phyloP scores from a whole-genome alignment of 2,797 vertebrate genomes.

The Rhincodon typus region DNA sequence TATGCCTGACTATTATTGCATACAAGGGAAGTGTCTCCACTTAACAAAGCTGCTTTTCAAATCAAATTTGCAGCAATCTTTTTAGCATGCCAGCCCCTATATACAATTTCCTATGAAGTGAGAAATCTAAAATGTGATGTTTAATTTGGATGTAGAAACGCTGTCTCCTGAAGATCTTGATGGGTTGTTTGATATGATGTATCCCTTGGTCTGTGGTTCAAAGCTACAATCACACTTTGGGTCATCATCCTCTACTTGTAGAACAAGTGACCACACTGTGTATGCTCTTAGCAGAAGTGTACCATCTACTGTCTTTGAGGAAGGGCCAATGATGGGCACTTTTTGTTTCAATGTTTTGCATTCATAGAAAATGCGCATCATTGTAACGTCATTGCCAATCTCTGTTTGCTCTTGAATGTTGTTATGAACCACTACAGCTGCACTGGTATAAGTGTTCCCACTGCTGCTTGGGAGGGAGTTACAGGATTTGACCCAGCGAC shows the following conservation, averaged over 20 bases:
- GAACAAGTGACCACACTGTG: too few relatives aligned
- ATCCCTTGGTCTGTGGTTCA: neutral
- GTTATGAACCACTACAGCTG: too few relatives aligned
- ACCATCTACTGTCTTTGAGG: neutral
- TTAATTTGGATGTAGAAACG: too few relatives aligned
- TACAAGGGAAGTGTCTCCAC: neutral
- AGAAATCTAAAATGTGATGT: too few relatives aligned
- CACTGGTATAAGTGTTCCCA: too few relatives aligned
- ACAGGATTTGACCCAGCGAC: too few relatives aligned
- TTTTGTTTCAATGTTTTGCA: neutral
- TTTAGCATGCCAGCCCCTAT: neutral
- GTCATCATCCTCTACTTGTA: neutral
- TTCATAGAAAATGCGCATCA: too few relatives aligned
- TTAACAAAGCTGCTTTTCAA: neutral
- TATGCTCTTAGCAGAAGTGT: neutral
- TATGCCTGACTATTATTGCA: too few relatives aligned
- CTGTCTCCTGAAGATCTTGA: neutral
- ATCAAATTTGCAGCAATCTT: conserved; percentile 24
- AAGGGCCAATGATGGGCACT: neutral
- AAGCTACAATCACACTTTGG: neutral
- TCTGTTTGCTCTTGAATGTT: too few relatives aligned
- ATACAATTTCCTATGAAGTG: neutral
- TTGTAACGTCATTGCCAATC: too few relatives aligned
- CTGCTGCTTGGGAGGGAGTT: too few relatives aligned
- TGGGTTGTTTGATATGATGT: neutral